Evolutionary conservation across 2,797 vertebrate species (phyloP).

Genomic region (Clarias laeviceps): DNA sequence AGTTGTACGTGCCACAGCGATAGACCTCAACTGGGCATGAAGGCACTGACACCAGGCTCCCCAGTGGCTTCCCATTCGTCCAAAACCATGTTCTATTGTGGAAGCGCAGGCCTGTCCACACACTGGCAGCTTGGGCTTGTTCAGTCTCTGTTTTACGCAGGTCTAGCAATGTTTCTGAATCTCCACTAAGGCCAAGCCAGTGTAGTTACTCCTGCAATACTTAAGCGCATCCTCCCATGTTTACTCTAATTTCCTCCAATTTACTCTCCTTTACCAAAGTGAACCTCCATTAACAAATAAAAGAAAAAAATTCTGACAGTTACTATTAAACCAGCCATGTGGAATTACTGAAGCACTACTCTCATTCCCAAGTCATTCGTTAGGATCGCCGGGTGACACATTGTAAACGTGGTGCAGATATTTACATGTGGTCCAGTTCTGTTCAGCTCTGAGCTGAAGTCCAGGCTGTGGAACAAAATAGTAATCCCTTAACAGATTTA

Average conservation of each 20-base stretch:
- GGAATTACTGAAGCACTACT: rapidly evolving
- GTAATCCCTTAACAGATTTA: no score
- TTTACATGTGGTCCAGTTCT: rapidly evolving
- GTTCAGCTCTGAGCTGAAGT: background rate
- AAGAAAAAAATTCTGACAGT: rapidly evolving
- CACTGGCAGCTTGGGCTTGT: background rate
- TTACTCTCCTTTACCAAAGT: slow-evolving; percentile 55
- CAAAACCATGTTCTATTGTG: slow-evolving; percentile 42
- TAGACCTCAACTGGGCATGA: background rate
- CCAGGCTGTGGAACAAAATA: no score
- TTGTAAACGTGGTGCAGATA: slow-evolving; percentile 30
- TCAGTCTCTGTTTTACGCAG: slow-evolving; percentile 46
- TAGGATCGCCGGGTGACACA: background rate
- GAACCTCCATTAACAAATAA: slow-evolving; percentile 51
- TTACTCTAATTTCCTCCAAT: background rate
- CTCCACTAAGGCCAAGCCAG: slow-evolving; percentile 49
- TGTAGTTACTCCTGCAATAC: slow-evolving; percentile 57
- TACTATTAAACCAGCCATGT: background rate
- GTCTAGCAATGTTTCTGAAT: slow-evolving; percentile 49
- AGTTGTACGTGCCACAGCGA: slow-evolving; percentile 11
- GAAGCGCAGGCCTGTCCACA: slow-evolving; percentile 64
- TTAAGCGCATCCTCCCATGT: slow-evolving; percentile 62
- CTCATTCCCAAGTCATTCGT: rapidly evolving
- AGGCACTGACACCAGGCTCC: background rate
- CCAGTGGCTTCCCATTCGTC: background rate